phyloP scores from a whole-genome alignment of 2,888 invertebrate genomes.

The Ectemnius lituratus region DNA sequence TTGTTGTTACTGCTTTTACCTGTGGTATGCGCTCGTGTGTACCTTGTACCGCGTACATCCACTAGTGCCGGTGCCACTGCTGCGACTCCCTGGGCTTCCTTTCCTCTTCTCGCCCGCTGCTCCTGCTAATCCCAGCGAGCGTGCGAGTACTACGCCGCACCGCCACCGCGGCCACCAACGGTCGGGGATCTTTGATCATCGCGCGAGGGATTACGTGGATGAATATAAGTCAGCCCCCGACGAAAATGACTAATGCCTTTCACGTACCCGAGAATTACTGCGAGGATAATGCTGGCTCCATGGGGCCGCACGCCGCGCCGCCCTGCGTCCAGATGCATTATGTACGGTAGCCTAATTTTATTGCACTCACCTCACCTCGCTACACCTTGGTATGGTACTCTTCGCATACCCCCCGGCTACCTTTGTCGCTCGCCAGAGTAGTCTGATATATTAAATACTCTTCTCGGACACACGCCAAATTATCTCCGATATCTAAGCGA shows the following conservation, averaged over 20 bases:
- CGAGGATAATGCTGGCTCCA: slow-evolving; percentile 45
- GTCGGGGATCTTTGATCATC: slow-evolving; percentile 56
- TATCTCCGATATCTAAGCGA: neutral
- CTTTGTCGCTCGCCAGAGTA: slow-evolving; percentile 41
- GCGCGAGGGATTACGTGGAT: slow-evolving; percentile 50
- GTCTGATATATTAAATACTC: slow-evolving; percentile 13
- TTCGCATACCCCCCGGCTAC: neutral
- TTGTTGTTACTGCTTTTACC: slow-evolving; percentile 3
- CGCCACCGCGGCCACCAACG: slow-evolving; percentile 19
- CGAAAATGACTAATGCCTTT: slow-evolving; percentile 60
- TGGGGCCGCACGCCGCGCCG: slow-evolving; percentile 38
- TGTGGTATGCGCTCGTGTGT: neutral
- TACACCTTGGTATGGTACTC: no score
- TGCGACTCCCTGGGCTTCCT: no score
- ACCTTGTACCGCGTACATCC: no score
- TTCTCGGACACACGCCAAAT: slow-evolving; percentile 20
- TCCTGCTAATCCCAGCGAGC: slow-evolving; percentile 2
- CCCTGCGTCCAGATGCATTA: slow-evolving; percentile 42
- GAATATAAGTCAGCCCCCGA: slow-evolving; percentile 54
- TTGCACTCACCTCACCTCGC: slow-evolving; percentile 26
- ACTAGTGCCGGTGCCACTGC: no score
- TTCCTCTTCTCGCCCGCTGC: neutral
- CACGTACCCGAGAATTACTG: slow-evolving; percentile 50
- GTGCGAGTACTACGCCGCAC: slow-evolving; percentile 15
- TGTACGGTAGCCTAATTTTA: slow-evolving; percentile 61